A percentile compares a stretch with the other conserved stretches of the same genome.
phyloP scores from a whole-genome alignment of 2,113 vertebrate genomes.

The Uria aalge region DNA sequence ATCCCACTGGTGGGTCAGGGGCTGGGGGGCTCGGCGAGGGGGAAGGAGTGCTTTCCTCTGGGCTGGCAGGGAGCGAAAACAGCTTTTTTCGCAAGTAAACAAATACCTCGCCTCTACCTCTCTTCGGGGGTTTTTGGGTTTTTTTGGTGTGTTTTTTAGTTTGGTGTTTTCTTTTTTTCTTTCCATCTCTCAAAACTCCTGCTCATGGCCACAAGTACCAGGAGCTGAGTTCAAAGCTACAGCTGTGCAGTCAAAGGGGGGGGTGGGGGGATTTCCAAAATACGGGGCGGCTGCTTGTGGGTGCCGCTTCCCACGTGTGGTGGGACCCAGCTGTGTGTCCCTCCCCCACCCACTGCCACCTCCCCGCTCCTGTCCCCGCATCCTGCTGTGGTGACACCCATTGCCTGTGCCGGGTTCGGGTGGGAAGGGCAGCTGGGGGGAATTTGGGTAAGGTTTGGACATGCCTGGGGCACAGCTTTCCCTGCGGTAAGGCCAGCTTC shows the following conservation, averaged over 20 bases:
- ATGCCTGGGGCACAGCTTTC: fast-evolving
- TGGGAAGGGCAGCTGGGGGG: neutral
- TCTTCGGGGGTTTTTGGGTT: neutral
- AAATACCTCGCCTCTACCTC: neutral
- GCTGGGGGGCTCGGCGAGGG: fast-evolving
- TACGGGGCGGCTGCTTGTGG: fast-evolving
- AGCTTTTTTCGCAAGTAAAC: neutral
- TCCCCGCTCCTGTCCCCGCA: neutral
- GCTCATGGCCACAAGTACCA: neutral
- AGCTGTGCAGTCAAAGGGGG: neutral
- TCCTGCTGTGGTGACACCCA: fast-evolving
- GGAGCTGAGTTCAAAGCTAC: neutral
- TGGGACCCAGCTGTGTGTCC: neutral
- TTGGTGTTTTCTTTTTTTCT: neutral
- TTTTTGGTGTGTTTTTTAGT: neutral
- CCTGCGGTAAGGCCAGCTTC: neutral
- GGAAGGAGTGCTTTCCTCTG: neutral
- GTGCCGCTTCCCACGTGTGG: fast-evolving
- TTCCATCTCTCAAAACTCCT: neutral
- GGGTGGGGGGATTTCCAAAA: neutral
- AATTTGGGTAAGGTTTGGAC: neutral
- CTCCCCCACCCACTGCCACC: neutral
- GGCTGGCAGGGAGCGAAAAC: neutral
- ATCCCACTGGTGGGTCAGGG: neutral
- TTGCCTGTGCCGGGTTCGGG: neutral